Base-by-base conservation (phyloP, 2,888 invertebrate genomes). In the Apantesis nais region DNA sequence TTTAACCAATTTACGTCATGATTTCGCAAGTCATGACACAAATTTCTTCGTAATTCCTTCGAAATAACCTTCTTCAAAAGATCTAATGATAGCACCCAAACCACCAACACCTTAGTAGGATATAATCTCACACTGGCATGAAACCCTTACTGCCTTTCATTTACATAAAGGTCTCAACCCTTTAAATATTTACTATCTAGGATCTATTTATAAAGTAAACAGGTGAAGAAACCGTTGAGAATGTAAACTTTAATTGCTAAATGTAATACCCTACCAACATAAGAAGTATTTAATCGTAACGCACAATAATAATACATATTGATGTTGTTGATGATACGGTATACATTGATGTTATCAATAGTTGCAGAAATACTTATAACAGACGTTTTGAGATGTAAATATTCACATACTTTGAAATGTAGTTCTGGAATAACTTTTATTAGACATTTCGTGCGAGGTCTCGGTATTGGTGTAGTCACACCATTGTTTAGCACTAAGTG, bases 1-100 rank as follows among this genome's bases (percentile, higher is more conserved):
- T 71, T 44, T 62, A 62, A 37, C 65, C 68, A 77, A 77, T 76
- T 77, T 74, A 22, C 66, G 72, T 67, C 75, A 74, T 74, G 78
- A 75, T 70, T 76, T 76, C n/a, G 66, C 74, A 74, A 73, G n/a
- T n/a, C n/a, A n/a, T n/a, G n/a, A n/a, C n/a, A n/a, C n/a, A n/a
- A n/a, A n/a, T n/a, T n/a, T n/a, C n/a, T n/a, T n/a, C n/a, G n/a
- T n/a, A n/a, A n/a, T n/a, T n/a, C n/a, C n/a, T n/a, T n/a, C n/a
- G n/a, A 75, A 66, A 44, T 71, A 67, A n/a, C 41, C 41, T 62
- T 69, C 48, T 31, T 62, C 60, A 65, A 70, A 37, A 58, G 64
- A 71, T 63, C 66, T 29, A 71, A 62, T 65, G 31, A 48, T 52
- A 71, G 29, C 48, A 31, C 19, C 55, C 70, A 37, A 25, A 68